phyloP scores from a whole-genome alignment of 2,797 vertebrate species.

The Cynodonichthys magdalenae region DNA sequence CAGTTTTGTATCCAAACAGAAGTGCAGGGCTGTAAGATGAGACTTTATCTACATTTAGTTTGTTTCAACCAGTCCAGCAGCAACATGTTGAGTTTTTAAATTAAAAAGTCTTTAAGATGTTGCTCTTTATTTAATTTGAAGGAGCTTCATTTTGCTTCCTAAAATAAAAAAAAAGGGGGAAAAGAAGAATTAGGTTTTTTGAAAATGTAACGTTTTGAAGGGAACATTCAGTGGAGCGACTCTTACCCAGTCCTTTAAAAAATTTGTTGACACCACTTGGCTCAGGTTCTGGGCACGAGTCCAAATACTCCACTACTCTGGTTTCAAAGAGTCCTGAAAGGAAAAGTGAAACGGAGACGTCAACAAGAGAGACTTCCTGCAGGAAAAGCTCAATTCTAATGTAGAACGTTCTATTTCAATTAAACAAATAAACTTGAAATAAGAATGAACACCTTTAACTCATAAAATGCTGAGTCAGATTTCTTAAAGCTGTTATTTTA shows the following conservation, averaged over 20 bases:
- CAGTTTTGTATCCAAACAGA: constrained; percentile 55
- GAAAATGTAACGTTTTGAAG: not conserved
- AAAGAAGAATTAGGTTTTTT: constrained; percentile 22
- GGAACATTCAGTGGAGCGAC: not conserved
- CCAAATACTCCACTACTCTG: constrained; percentile 89
- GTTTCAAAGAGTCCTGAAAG: constrained; percentile 91
- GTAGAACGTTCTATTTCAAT: not conserved
- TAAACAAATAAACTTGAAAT: not conserved
- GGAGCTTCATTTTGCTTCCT: constrained; percentile 85
- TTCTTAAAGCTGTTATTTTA: too few species aligned
- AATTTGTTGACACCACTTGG: constrained; percentile 92
- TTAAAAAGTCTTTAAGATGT: constrained; percentile 31
- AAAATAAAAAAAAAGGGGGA: constrained; percentile 10
- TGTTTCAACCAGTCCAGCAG: constrained; percentile 39
- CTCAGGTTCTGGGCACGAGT: constrained; percentile 86
- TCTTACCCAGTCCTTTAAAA: constrained; percentile 92
- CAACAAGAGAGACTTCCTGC: not conserved
- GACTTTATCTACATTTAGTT: constrained; percentile 9
- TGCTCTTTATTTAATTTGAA: constrained; percentile 80
- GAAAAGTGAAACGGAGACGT: constrained; percentile 14
- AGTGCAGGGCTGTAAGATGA: constrained; percentile 22
- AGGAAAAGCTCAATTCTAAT: not conserved
- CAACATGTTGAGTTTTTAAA: constrained; percentile 23
- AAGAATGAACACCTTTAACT: too few species aligned
- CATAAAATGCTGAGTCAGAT: too few species aligned